Conservation (phyloP, 2,113 vertebrate genomes). For the Dipodomys ordii region DNA sequence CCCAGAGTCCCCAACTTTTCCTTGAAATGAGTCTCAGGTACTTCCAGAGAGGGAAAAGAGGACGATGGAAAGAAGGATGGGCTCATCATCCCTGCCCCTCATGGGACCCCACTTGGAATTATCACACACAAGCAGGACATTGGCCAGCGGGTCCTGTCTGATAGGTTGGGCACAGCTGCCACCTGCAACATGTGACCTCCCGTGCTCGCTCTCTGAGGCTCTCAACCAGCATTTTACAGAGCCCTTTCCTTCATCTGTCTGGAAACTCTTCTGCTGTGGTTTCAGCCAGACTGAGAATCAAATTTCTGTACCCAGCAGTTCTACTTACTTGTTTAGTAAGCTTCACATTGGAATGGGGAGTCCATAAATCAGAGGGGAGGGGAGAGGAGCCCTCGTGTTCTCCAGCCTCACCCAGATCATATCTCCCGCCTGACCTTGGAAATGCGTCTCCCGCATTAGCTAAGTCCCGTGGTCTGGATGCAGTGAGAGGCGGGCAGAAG, state of each 20-base stretch:
- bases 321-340: constrained; percentile 31
- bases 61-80: not conserved
- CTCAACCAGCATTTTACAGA: not conserved
- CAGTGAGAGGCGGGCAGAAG: not conserved
- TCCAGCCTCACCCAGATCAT: not conserved
- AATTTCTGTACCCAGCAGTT: not conserved
- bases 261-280: not conserved
- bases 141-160: not conserved
- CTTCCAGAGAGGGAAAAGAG: not conserved
- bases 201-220: no score
- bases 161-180: not conserved
- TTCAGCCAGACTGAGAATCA: not conserved
- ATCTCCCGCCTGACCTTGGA: not conserved
- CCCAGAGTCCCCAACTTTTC: not conserved
- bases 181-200: fast-evolving
- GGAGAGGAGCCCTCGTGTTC: not conserved
- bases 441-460: not conserved
- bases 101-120: not conserved
- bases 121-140: not conserved
- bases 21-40: not conserved
- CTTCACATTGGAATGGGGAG: not conserved
- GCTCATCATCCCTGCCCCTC: not conserved
- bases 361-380: constrained; percentile 2
- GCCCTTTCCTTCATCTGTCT: not conserved
- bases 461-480: not conserved